Evolutionary conservation across 1,140 invertebrate species (phyloP).

Genomic region (Aphaenogaster ashmeadi): DNA sequence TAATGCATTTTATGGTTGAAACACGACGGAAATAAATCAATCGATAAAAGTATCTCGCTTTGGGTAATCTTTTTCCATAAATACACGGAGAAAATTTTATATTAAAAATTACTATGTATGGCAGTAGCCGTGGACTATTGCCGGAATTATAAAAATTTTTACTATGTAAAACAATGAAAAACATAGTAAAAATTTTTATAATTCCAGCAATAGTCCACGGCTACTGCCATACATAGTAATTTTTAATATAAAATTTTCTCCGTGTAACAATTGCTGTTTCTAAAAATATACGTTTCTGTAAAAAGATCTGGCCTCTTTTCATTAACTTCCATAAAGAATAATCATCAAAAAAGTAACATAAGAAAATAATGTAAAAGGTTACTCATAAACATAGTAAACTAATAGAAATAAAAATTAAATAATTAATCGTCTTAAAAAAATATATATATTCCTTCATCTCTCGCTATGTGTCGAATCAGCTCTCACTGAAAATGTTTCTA

Average conservation of each 20-base stretch:
- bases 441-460: background rate
- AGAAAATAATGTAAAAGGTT: background rate
- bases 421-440: background rate
- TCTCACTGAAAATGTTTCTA: constrained; percentile 17
- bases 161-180: too few relatives aligned
- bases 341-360: background rate
- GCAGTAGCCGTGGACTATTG: too few relatives aligned
- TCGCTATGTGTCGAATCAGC: background rate
- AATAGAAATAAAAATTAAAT: background rate
- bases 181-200: too few relatives aligned
- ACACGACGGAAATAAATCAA: background rate
- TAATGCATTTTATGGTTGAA: background rate
- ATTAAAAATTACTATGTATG: too few relatives aligned
- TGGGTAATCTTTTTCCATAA: background rate
- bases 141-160: too few relatives aligned
- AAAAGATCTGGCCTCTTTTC: background rate
- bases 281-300: background rate
- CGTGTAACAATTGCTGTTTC: background rate
- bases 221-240: too few relatives aligned
- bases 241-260: too few relatives aligned
- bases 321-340: background rate
- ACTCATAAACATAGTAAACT: background rate
- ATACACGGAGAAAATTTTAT: too few relatives aligned
- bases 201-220: too few relatives aligned
- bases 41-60: background rate